Percentiles rank a stretch among this genome's conserved stretches.
Evolutionary conservation across 2,113 vertebrate species (phyloP).

Genomic region (Lophotis ruficrista): DNA sequence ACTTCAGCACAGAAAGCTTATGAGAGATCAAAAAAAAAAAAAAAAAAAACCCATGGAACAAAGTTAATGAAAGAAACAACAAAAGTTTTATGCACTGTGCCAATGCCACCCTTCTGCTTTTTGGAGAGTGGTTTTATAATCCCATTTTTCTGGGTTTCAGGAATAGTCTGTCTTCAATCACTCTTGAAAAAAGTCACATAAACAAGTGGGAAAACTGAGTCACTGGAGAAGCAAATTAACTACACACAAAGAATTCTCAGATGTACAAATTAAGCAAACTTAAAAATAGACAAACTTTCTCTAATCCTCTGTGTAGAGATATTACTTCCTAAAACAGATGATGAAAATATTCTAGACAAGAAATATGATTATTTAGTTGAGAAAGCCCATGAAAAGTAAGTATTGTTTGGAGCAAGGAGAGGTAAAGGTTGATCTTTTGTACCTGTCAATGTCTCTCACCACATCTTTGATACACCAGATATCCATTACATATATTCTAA

Average conservation of each 20-base stretch:
- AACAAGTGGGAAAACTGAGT: not conserved
- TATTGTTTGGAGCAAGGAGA: not conserved
- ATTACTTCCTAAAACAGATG: not conserved
- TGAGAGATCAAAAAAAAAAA: not conserved
- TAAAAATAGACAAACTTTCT: not conserved
- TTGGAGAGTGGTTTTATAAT: not conserved
- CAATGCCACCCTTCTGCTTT: not conserved
- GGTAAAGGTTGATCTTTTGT: not conserved
- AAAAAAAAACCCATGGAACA: not conserved
- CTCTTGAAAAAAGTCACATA: not conserved
- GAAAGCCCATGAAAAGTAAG: not conserved
- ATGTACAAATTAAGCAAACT: not conserved
- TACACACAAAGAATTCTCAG: not conserved
- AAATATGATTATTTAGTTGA: not conserved
- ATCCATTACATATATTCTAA: conserved; percentile 1
- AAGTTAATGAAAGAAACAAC: not conserved
- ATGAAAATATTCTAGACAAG: not conserved
- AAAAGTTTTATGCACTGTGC: not conserved
- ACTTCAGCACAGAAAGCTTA: not conserved
- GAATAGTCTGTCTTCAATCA: not conserved
- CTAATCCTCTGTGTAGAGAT: not conserved
- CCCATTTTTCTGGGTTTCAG: not conserved
- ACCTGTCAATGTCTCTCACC: not conserved
- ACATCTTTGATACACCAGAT: not conserved
- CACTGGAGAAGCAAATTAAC: not conserved